These are phyloP conservation scores for Phylloscopus trochiloides DNA, from an alignment of 2,113 vertebrate species.

Conservation along the genomic window DNA sequence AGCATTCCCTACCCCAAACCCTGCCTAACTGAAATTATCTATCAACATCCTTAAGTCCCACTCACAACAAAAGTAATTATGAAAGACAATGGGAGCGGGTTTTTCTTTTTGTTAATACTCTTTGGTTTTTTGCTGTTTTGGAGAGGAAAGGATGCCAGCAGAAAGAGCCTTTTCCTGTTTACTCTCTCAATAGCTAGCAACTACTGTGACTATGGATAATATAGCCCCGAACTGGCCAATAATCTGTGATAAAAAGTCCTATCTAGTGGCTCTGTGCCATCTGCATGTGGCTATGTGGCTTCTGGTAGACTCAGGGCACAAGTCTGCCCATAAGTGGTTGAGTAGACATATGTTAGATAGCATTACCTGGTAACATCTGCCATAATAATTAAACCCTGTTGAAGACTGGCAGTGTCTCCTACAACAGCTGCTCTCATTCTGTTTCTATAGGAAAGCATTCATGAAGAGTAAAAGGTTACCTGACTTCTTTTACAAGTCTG, in stretches of 20 bases:
- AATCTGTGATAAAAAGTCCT: neutral
- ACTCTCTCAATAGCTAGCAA: neutral
- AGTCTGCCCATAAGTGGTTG: neutral
- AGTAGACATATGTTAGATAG: neutral
- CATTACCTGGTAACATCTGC: slow-evolving; percentile 14
- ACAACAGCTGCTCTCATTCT: neutral
- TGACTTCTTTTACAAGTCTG: neutral
- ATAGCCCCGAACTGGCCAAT: neutral
- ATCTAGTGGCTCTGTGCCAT: neutral
- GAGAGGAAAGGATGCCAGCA: neutral
- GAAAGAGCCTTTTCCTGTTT: neutral
- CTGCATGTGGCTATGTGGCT: neutral
- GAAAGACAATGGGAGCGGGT: neutral
- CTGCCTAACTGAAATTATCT: neutral
- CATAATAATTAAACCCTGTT: neutral
- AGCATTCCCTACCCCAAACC: neutral
- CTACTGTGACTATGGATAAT: neutral
- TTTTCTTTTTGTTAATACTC: neutral
- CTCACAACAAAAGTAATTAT: neutral
- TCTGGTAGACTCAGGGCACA: neutral
- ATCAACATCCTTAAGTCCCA: neutral
- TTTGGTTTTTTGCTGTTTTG: neutral
- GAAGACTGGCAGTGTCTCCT: neutral
- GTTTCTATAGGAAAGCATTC: neutral
- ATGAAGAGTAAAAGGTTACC: neutral